Base-by-base conservation (phyloP, 2,113 vertebrate species). In the Corythaeola cristata region DNA sequence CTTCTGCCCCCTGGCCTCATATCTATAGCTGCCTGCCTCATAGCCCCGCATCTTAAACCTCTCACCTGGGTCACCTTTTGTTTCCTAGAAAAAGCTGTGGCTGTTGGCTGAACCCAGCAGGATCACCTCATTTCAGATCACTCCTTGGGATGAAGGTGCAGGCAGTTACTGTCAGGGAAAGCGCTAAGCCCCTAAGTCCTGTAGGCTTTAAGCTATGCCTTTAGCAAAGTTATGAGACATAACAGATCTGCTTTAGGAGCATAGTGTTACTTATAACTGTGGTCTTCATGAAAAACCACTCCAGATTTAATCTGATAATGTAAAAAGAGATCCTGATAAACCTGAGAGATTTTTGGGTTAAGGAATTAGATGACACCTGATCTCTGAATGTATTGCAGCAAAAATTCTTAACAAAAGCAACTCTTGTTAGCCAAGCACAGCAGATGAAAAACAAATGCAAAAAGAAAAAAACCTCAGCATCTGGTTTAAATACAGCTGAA, bases 401-500 rank as follows among this genome's bases (percentile, higher is more conserved):
- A 85, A 89, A 82, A 55, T 59, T 90, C 84, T 56, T 92, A 87
- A 83, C 73, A 88, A 91, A 94, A 94, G 80, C 60, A 89, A 17
- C 33, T 85, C 35, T 78, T 89, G 55, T 87, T 89, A 85, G 74
- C 52, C 64, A 87, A 92, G 80, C 44, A 68, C 14, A 81, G 69
- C 64, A 80, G 69, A 82, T 58, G 41, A 90, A 64, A 33, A 91
- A 77, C 76, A 74, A 79, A 78, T 75, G 50, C 12, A 75, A 66
- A 86, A 74, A 74, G 13, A 49, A 76, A 64, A 75, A 88, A 84
- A 15, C 1, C 6, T 11, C 80, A 88, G 60, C 35, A 94, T 91
- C 69, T 97, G 94, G 81, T 89, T 96, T 93, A 95, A 95, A 95
- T 94, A 82, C 69, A 82, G 33, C 32, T 39, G 44, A 89, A 82